Evolutionary conservation across 2,797 vertebrate species (phyloP), one percentile per base, ranked within the genome.

Genomic region (Linurgus olivaceus): DNA sequence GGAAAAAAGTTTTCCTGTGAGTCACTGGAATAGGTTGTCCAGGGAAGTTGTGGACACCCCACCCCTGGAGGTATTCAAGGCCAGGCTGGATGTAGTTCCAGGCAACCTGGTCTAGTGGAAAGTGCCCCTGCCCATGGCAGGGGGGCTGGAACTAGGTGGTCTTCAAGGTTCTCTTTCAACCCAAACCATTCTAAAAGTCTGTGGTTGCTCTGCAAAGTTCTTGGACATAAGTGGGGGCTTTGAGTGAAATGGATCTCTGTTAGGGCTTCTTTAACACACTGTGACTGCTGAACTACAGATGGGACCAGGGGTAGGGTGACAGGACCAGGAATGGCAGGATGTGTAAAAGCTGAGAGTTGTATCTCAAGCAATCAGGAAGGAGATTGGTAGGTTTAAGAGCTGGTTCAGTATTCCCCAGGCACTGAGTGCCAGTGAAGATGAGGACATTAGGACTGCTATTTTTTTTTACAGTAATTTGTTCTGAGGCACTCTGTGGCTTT

Each of bases 381-480:
- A 37, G 38, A 33, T 7, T n/a, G 54, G 38, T 50, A 48, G 5
- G 35, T 45, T 85, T 76, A 76, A 71, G 24, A 57, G 24, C 28
- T 68, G 17, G 8, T 71, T 82, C 2, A 4, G 0, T 82, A 40
- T 31, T 83, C 35, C 31, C 13, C 8, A 47, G 44, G 26, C 35
- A n/a, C 24, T 11, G 26, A 75, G 25, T 66, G 48, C 59, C 23
- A 7, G n/a, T 47, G 23, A 73, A 92, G 89, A 58, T 3, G 13
- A 89, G 33, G 66, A 33, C 67, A 81, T 4, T 37, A n/a, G 48
- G 58, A 25, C 44, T 33, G 35, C n/a, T 68, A 0, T 3, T 76
- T 90, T 82, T 66, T 90, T 82, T 66, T 59, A 38, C 35, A 48
- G 35, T 28, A 50, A 33, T 70, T 67, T 87, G 31, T 82, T 91